Evolutionary conservation across 2,113 vertebrate genomes (phyloP), one percentile per base, ranked within the genome.

Genomic region (Hippocampus barbouri): DNA sequence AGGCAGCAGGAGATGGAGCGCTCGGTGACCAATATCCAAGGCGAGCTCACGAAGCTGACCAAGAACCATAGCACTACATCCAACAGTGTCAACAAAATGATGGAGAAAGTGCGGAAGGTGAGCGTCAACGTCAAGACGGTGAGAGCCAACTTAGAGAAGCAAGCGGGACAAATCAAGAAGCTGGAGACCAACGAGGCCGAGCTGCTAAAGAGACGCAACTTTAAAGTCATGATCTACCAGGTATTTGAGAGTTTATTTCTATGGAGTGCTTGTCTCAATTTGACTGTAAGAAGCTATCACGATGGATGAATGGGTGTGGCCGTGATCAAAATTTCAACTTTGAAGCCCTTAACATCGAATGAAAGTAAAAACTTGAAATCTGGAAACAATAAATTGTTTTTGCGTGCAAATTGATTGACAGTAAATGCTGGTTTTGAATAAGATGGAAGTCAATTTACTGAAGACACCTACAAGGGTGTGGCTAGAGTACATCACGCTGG

Each of bases 191-290:
- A 98, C 1, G 97, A 99, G 89, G 94, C 95, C 0, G 95, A 98
- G 89, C 93, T 99, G 77, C 91, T 99, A 74, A 94, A 96, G 84
- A 96, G 97, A 79, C 96, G 96, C 74, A 98, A 99, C 93, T 98
- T 99, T 79, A 99, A 98, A 97, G 96, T 99, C 79, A 97, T 98
- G 94, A 95, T 99, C 85, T 98, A 96, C 84, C 97, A 98, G 97
- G 97, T 99, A 90, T 90, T 89, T 75, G 57, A 27, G 12, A 1
- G 21, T 43, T 6, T 3, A 38, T 62, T 40, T 43, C 34, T 38
- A 38, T 6, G 34, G 34, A 5, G 34, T 38, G 15, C 8, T 12
- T 68, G 23, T 15, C 21, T 49, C 9, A 61, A 5, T 51, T 56
- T 62, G 45, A 74, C 21, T 27, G 18, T 12, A 11, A 66, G 25